Base-by-base conservation (phyloP, 1,140 invertebrate genomes). In the Formica selysi region DNA sequence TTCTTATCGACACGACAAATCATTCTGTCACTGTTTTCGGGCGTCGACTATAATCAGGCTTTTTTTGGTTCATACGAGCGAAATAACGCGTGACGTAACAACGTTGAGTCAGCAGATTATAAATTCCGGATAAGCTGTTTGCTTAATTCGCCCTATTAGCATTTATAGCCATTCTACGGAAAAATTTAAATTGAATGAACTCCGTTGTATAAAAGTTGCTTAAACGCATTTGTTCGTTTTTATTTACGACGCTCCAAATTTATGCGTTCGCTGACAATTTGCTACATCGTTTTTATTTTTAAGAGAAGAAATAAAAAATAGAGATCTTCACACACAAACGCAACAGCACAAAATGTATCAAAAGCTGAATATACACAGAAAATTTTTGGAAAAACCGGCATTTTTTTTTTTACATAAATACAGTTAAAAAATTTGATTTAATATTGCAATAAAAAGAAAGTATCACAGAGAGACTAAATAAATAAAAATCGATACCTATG, bases 401-500 rank as follows among this genome's bases (percentile, higher is more conserved):
- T 13, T 22, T 38, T 64, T 19, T 51, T 38, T 64, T 32, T 51
- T 19, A 51, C 61, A 29, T 32, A n/a, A n/a, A 8, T 19, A 7
- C 13, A 64, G 7, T 36, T 48, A 51, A 29, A 16, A 64, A 36
- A 8, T 64, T 32, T 2, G 2, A 64, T 6, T 64, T 36, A 64
- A 64, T 19, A 62, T 13, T 32, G 6, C 51, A 26, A 19, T 7
- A 38, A 38, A 16, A 48, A 59, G 59, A 2, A 29, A 74, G 6
- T 22, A 19, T 32, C 0, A 29, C 13, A 6, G 48, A 13, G 29
- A 68, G 3, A 16, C 0, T 51, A 51, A 51, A 51, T 51, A 51
- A 51, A 13, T 41, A 41, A 67, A n/a, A 59, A 32, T 22, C 3
- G 1, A 19, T 95, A 96, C 97, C 97, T 87, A 98, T 97, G 91